Evolutionary conservation across 1,140 invertebrate species (phyloP).

Genomic region (Leptonema lineaticorne): DNA sequence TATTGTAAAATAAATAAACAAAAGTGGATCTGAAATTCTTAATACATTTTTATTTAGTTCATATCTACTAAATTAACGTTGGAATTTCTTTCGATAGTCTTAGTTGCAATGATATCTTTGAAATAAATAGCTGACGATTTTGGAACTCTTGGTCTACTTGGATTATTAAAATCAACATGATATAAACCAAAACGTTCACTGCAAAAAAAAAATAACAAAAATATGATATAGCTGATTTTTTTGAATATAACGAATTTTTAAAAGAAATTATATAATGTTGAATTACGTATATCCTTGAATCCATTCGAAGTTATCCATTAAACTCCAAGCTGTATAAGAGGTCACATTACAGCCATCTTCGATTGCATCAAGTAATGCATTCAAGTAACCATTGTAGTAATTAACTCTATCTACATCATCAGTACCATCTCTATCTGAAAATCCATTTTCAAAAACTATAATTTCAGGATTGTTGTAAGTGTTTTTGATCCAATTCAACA

Average conservation of each 20-base stretch:
- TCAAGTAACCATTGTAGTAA: constrained; percentile 55
- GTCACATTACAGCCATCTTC: constrained; percentile 52
- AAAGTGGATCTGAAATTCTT: too few relatives aligned
- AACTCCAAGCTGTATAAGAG: constrained; percentile 60
- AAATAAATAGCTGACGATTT: constrained; percentile 65
- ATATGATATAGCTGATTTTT: neutral
- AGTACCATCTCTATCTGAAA: constrained; percentile 54
- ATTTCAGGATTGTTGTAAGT: constrained; percentile 59
- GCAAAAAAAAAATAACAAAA: constrained; percentile 39
- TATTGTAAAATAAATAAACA: too few relatives aligned
- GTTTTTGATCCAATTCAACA: constrained; percentile 43
- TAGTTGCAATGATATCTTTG: constrained; percentile 18
- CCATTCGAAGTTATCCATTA: constrained; percentile 68
- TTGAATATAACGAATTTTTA: neutral
- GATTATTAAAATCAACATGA: constrained; percentile 66
- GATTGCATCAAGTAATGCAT: constrained; percentile 39
- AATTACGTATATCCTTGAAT: constrained; percentile 36
- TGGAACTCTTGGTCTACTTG: constrained; percentile 59
- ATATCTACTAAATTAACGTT: too few relatives aligned
- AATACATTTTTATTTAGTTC: neutral
- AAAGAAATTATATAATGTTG: neutral
- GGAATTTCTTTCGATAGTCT: neutral
- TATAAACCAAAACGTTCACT: constrained; percentile 67
- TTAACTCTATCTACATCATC: constrained; percentile 54
- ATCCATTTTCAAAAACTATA: constrained; percentile 67